Percentiles rank a stretch among this genome's conserved stretches.
phyloP scores from a whole-genome alignment of 2,888 invertebrate species.

The Mythimna lalbum region DNA sequence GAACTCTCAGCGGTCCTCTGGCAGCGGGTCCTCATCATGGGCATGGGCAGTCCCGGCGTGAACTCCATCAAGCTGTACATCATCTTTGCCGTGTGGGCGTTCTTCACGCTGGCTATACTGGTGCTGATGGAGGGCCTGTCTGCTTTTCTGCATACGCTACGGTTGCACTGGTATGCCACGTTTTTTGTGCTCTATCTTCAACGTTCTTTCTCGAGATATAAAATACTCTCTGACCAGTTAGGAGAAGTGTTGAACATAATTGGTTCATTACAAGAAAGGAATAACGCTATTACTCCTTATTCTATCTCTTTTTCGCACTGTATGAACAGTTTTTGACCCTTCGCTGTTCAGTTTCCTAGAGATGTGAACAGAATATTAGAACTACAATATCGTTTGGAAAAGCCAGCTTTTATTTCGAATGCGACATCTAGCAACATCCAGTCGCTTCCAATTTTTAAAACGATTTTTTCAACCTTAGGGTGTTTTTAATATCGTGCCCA shows the following conservation, averaged over 20 bases:
- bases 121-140: constrained; percentile 98
- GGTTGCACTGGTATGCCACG: constrained; percentile 94
- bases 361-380: no score
- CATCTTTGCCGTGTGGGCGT: constrained; percentile 94
- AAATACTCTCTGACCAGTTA: neutral
- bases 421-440: no score
- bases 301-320: no score
- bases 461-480: neutral
- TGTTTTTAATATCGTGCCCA: no score
- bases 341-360: no score
- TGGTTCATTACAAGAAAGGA: no score
- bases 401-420: no score
- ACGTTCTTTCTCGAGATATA: no score
- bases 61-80: constrained; percentile 89
- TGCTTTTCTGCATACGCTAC: constrained; percentile 96
- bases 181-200: neutral
- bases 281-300: no score
- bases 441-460: neutral
- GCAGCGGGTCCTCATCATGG: constrained; percentile 92
- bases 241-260: no score
- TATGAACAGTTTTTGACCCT: no score
- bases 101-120: constrained; percentile 95
- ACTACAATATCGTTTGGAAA: no score
- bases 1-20: constrained; percentile 96
- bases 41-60: constrained; percentile 80